Base-by-base conservation (phyloP, 2,888 invertebrate species). In the Eristalis pertinax region DNA sequence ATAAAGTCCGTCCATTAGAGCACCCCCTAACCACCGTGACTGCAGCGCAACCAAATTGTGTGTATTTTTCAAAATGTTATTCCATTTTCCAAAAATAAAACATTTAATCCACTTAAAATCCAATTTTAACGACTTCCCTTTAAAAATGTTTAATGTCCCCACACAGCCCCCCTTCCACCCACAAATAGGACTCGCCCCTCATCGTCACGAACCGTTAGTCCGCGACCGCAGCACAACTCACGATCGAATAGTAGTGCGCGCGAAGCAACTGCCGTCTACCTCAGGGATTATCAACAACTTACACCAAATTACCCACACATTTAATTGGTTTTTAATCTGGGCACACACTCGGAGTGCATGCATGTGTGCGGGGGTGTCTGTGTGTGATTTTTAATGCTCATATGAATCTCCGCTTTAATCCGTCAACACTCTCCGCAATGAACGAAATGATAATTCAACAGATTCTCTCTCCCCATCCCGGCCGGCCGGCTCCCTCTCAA, bases 271-370 rank as follows among this genome's bases (percentile, higher is more conserved):
- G 26, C n/a, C 26, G 60, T 24, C 38, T 67, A 84, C 83, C 78
- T 86, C 24, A 67, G 83, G 83, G 86, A 86, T 86, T 83, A 86
- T 65, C 82, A 29, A 43, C 26, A 81, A 79, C 79, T 80, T 68
- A 68, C 72, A 72, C 76, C 82, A 86, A 82, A 81, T 86, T 78
- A 70, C 86, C 83, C 50, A 29, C 50, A 70, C 78, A 67, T 78
- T 86, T 83, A 75, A 86, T 86, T 75, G 83, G 50, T 75, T 86
- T 86, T 86, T 86, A 86, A 86, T 86, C 83, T 77, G 69, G 68
- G 62, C 62, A 68, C 50, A 64, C 68, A 65, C 50, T 50, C 50
- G 8, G 19, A 1, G 50, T 50, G 19, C 41, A 22, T 43, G 35
- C 22, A 11, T 2, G 22, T 67, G 56, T 74, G 26, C 50, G 24